Conservation (phyloP, 2,797 vertebrate species). For the Manis pentadactyla region DNA sequence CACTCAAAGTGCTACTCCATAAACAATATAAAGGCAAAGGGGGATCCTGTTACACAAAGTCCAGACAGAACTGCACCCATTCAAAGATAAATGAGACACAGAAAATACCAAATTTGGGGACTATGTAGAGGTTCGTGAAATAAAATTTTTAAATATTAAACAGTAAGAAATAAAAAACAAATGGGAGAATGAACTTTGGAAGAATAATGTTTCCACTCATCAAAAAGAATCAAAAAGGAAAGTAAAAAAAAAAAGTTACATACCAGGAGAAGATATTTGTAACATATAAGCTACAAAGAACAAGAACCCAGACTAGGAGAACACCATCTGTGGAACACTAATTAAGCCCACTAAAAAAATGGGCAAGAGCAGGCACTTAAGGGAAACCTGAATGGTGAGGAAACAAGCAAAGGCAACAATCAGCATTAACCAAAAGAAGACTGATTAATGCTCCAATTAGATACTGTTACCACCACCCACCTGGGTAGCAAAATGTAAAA, state of each 20-base stretch:
- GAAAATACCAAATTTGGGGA: slow-evolving; percentile 41
- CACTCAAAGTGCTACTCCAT: not conserved
- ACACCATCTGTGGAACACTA: not conserved
- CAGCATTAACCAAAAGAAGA: not conserved
- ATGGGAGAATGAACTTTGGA: not conserved
- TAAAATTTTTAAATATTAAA: slow-evolving; percentile 1
- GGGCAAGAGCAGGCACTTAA: not conserved
- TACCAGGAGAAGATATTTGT: not conserved
- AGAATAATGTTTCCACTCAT: not conserved
- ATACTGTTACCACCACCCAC: not conserved
- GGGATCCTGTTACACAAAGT: not conserved
- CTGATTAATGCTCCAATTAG: not conserved
- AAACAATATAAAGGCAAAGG: not conserved
- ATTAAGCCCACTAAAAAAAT: not conserved
- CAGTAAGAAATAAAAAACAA: not conserved
- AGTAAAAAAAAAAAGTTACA: not conserved
- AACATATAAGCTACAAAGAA: not conserved
- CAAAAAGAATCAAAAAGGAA: not conserved
- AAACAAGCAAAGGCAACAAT: not conserved
- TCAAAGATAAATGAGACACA: not conserved
- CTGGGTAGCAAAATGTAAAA: not conserved
- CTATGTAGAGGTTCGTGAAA: not conserved
- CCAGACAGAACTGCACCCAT: not conserved
- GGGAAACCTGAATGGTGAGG: not conserved
- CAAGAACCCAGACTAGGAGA: not conserved